Evolutionary conservation across 2,113 vertebrate species (phyloP).

Genomic region (cat (Felis catus)): DNA sequence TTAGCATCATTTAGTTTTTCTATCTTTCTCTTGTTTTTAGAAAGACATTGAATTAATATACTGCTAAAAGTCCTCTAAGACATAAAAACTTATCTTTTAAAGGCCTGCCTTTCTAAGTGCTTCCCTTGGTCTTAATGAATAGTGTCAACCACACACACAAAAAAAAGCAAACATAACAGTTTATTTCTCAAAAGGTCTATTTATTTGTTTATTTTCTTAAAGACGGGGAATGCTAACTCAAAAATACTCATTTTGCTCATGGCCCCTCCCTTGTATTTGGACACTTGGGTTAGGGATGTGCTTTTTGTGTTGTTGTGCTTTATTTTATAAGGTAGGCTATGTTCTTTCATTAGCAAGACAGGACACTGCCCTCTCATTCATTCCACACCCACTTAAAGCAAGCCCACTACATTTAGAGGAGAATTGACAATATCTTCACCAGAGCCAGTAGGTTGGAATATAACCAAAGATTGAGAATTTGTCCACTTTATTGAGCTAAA

Average conservation of each 20-base stretch:
- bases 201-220: not conserved
- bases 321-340: not conserved
- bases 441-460: not conserved
- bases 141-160: not conserved
- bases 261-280: not conserved
- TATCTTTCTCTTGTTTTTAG: not conserved
- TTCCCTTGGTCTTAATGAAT: not conserved
- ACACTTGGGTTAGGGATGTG: not conserved
- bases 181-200: not conserved
- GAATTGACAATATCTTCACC: not conserved
- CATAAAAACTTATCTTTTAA: not conserved
- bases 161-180: not conserved
- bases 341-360: not conserved
- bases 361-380: not conserved
- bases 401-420: not conserved
- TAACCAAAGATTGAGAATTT: not conserved
- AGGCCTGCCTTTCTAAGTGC: not conserved
- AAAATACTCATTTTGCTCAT: not conserved
- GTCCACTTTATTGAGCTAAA: not conserved
- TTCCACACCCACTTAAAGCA: not conserved
- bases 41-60: not conserved
- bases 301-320: not conserved
- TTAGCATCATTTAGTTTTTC: not conserved
- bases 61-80: not conserved
- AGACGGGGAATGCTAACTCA: not conserved